A percentile compares a stretch with the other conserved stretches of the same genome.
Conservation (phyloP, 2,113 vertebrate species). For the Perognathus longimembris region DNA sequence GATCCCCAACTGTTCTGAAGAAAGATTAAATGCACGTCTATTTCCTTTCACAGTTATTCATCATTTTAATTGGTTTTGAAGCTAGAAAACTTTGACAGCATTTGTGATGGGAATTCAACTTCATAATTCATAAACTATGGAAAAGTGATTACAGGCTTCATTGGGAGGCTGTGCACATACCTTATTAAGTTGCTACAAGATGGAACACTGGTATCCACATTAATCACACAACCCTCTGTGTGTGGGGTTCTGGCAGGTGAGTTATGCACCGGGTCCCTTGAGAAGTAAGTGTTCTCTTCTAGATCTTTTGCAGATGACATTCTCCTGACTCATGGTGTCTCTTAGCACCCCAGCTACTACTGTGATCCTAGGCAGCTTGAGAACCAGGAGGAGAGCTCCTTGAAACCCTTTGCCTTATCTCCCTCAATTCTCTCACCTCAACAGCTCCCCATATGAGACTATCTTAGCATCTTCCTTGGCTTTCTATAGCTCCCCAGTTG, state of each 20-base stretch:
- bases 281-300: neutral
- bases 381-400: neutral
- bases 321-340: neutral
- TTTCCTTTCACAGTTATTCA: constrained; percentile 66
- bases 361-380: neutral
- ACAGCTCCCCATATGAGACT: neutral
- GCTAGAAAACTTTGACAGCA: constrained; percentile 68
- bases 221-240: constrained; percentile 33
- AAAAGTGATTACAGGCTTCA: constrained; percentile 46
- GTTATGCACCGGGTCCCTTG: neutral
- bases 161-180: constrained; percentile 16
- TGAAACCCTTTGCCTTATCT: neutral
- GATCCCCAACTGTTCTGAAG: constrained; percentile 59
- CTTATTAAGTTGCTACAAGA: constrained; percentile 56
- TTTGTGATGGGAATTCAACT: constrained; percentile 60
- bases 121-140: constrained; percentile 69
- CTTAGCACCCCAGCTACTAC: neutral
- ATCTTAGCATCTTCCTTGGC: neutral
- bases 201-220: constrained; percentile 19
- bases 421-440: too few species aligned
- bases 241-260: fast-evolving
- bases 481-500: neutral
- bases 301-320: constrained; percentile 16
- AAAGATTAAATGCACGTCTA: constrained; percentile 69
- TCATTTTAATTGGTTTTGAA: constrained; percentile 80